Conservation (phyloP, 1,140 invertebrate species). For the Scaptomyza hsui region DNA sequence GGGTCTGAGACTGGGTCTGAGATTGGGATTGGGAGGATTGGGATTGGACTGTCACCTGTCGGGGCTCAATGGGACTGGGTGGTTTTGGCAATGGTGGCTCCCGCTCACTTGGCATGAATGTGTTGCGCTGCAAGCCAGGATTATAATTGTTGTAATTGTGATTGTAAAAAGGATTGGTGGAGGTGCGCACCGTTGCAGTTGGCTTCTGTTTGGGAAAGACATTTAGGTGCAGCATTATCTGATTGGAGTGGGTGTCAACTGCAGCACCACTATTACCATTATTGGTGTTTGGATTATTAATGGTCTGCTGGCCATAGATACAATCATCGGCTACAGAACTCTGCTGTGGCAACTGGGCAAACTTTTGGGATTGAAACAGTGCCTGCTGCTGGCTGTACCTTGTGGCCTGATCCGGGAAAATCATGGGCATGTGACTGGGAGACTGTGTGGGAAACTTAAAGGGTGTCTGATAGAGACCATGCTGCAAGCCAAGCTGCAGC, state of each 20-base stretch:
- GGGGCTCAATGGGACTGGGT: constrained; percentile 69
- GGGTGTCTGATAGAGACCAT: constrained; percentile 59
- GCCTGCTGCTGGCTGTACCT: constrained; percentile 62
- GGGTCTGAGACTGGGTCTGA: constrained; percentile 12
- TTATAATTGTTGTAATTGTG: constrained; percentile 40
- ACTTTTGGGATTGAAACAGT: constrained; percentile 46
- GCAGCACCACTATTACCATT: constrained; percentile 2
- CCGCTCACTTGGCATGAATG: constrained; percentile 46
- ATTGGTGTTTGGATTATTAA: constrained; percentile 1
- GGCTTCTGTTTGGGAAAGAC: constrained; percentile 78
- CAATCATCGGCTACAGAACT: constrained; percentile 31
- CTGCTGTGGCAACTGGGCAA: constrained; percentile 23
- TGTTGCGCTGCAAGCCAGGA: constrained; percentile 40
- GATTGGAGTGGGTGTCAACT: constrained; percentile 55
- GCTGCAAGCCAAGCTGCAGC: constrained; percentile 22
- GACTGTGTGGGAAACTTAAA: constrained; percentile 67
- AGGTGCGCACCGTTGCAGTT: constrained; percentile 45
- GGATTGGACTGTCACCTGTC: constrained; percentile 46
- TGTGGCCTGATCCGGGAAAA: constrained; percentile 66
- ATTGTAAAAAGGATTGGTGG: constrained; percentile 77
- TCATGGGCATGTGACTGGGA: constrained; percentile 43
- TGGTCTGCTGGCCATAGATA: constrained; percentile 45
- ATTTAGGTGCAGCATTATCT: constrained; percentile 76
- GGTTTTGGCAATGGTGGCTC: constrained; percentile 54
- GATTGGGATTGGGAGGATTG: constrained; percentile 4